Base-by-base conservation (phyloP, 2,797 vertebrate species). In the Holocentrus rufus region DNA sequence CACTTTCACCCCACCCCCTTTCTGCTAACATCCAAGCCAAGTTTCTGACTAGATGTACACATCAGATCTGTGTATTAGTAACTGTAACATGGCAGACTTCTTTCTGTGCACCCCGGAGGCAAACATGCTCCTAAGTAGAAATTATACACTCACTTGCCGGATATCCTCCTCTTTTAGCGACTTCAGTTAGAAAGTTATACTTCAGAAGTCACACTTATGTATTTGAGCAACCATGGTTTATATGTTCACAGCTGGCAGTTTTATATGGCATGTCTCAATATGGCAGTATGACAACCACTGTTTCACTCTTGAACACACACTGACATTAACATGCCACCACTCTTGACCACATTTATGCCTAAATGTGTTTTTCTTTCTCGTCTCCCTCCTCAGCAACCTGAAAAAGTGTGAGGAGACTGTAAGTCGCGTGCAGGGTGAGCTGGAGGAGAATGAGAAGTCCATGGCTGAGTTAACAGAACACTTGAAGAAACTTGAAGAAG, bases 371-470 rank as follows among this genome's bases (percentile, higher is more conserved):
- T 39, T 42, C 36, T 47, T 15, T 50, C 39, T 31, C 2, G 13
- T 78, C 80, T 65, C 49, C 71, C 39, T 0, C 47, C 63, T 67
- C 85, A 99, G 98, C 79, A 99, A 98, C 91, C 89, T 98, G 82
- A 97, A 96, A 83, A 99, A 98, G 84, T 94, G 89, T 0, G 90
- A 97, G 86, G 97, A 97, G 36, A 85, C 94, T 5, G 76, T 97
- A 62, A 78, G 47, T 39, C 92, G 90, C 23, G 88, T 94, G 0
- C 92, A 97, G 89, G 85, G 74, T 17, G 97, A 98, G 90, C 88
- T 95, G 75, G 90, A 91, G 61, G 94, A 95, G 15, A 97, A 94
- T 0, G 89, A 94, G 59, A 94, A 93, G 77, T 85, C 90, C 8
- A 88, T 95, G 52, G 85, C 90, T 34, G 91, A 94, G 34, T 78